A percentile compares a stretch with the other conserved stretches of the same genome.
phyloP scores from a whole-genome alignment of 2,797 vertebrate species.

The Poeciliopsis infans region DNA sequence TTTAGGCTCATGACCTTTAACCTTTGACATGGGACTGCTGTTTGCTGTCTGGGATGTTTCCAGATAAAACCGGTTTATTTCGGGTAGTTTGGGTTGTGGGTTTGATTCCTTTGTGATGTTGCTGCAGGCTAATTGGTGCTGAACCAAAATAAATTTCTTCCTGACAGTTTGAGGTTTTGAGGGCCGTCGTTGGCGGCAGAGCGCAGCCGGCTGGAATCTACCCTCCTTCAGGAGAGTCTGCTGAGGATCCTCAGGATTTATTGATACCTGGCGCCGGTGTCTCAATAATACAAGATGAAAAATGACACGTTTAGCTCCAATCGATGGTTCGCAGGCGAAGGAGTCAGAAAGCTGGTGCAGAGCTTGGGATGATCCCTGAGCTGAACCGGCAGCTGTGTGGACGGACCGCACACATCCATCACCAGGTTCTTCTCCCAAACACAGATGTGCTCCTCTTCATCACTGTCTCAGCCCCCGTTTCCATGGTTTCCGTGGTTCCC shows the following conservation, averaged over 20 bases:
- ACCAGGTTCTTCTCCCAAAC: neutral
- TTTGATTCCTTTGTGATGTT: neutral
- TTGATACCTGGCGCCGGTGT: neutral
- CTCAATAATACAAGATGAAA: neutral
- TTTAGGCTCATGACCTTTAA: neutral
- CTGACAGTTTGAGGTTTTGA: neutral
- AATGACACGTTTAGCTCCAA: neutral
- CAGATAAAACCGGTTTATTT: neutral
- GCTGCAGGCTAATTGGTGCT: neutral
- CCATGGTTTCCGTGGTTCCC: neutral
- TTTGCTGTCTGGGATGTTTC: neutral
- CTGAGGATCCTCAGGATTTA: neutral
- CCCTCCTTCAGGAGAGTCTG: neutral
- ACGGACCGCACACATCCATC: conserved; percentile 7
- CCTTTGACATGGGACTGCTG: neutral
- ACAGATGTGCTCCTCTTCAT: conserved; percentile 2
- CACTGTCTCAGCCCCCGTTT: neutral
- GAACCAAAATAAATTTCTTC: neutral
- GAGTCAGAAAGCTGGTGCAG: neutral
- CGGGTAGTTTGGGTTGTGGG: neutral
- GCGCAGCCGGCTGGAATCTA: neutral
- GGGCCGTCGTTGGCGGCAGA: too few species aligned
- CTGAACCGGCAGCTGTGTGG: neutral
- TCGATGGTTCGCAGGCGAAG: neutral
- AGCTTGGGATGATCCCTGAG: neutral